Conservation (phyloP, 2,888 invertebrate genomes). For the Sceliomorpha sp. region DNA sequence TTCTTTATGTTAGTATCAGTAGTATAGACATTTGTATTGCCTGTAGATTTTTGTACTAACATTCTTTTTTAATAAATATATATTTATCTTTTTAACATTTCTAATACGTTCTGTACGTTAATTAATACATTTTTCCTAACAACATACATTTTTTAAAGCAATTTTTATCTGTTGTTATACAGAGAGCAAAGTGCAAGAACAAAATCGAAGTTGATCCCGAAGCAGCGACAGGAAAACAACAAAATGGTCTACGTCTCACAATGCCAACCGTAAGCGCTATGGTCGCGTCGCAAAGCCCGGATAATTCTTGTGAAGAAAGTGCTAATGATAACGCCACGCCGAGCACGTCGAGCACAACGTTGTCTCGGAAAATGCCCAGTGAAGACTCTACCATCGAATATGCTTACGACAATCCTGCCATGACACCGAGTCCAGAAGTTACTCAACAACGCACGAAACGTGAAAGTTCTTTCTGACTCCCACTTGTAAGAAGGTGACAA, state of each 20-base stretch:
- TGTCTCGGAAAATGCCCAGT: constrained; percentile 87
- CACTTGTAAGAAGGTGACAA: constrained; percentile 11
- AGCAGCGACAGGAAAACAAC: constrained; percentile 51
- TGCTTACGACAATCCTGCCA: constrained; percentile 89
- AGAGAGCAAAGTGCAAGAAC: too few species aligned
- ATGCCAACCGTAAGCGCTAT: constrained; percentile 74
- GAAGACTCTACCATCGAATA: constrained; percentile 89
- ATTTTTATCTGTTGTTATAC: too few species aligned
- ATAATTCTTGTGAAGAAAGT: constrained; percentile 42
- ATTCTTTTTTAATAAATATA: too few species aligned
- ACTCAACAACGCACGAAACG: constrained; percentile 69
- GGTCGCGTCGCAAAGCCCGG: constrained; percentile 52
- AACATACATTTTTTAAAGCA: too few species aligned
- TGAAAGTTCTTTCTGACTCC: constrained; percentile 72
- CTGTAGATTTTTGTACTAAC: too few species aligned
- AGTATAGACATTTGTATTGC: too few species aligned
- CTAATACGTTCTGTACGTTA: too few species aligned
- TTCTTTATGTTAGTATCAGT: too few species aligned
- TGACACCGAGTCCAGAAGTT: constrained; percentile 84
- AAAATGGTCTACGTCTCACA: constrained; percentile 66
- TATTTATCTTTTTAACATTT: too few species aligned
- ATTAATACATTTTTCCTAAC: too few species aligned
- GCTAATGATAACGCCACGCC: constrained; percentile 83
- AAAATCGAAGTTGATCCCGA: constrained; percentile 71
- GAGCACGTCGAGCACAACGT: constrained; percentile 86